Conservation (phyloP, 2,113 vertebrate species). For the Phyllostomus discolor region DNA sequence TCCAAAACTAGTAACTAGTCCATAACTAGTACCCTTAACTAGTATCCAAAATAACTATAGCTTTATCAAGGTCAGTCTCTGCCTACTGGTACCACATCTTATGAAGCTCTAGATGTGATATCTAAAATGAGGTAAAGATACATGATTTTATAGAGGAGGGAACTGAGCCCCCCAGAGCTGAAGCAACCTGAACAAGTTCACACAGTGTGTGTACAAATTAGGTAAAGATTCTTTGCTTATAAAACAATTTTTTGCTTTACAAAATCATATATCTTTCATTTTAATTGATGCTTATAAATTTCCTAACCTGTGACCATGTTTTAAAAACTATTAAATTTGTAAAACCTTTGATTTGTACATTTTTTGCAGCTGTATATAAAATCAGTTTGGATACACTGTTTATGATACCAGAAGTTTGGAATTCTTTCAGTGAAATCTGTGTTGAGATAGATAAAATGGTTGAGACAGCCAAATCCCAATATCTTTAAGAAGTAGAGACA, state of each 20-base stretch:
- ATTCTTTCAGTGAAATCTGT: not conserved
- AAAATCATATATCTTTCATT: not conserved
- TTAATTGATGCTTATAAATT: slow-evolving; percentile 9
- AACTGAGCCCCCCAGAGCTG: not conserved
- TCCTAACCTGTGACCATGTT: not conserved
- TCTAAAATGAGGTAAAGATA: not conserved
- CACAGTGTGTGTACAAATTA: not conserved
- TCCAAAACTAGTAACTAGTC: not conserved
- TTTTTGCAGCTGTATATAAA: not conserved
- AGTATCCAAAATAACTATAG: not conserved
- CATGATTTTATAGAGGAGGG: not conserved
- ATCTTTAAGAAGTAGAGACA: not conserved
- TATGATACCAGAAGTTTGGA: not conserved
- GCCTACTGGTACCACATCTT: not conserved
- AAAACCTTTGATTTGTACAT: not conserved
- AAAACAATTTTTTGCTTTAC: not conserved
- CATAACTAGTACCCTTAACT: not conserved
- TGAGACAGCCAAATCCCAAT: not conserved
- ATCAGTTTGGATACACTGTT: not conserved
- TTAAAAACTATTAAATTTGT: not conserved
- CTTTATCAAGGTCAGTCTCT: not conserved
- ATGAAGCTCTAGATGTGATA: not conserved
- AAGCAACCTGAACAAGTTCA: not conserved
- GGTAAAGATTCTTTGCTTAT: not conserved
- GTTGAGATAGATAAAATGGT: not conserved